Base-by-base conservation (phyloP, 2,888 invertebrate genomes). In the Agriopis leucophaearia region DNA sequence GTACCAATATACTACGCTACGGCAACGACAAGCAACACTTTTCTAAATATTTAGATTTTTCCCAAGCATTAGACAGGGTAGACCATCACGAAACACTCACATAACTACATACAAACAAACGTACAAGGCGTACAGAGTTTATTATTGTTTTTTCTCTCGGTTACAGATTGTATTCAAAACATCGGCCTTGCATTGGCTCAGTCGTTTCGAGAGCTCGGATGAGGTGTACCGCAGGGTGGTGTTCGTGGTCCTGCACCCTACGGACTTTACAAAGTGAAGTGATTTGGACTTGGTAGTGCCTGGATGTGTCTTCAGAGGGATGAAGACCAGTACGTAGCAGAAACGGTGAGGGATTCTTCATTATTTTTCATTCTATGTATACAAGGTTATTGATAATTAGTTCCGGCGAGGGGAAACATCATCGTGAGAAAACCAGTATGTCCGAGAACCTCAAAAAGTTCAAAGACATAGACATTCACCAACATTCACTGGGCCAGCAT, bases 161-260 rank as follows among this genome's bases (percentile, higher is more conserved):
- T 91, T 92, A 87, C 92, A 94, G 93, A 91, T 90, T 90, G 92
- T 92, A 91, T 92, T 90, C 89, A 92, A 92, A 93, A 93, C 93
- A 94, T 87, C 69, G 78, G 79, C 80, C 81, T 80, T 81, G 84
- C 78, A 78, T 74, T 77, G 83, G 82, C 80, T 85, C 91, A 91
- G 90, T 92, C 83, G 80, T 75, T 76, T 75, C 82, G 81, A 83
- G 87, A 82, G 81, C 76, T 80, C 81, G 80, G 78, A 71, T 77
- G 85, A 75, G 88, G 90, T 65, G 87, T 89, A 85, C 87, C 89
- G 86, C 90, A 89, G 77, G 91, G 92, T 75, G 68, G 77, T 58
- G 66, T 69, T 54, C 65, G 85, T 66, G 85, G 85, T 44, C 86
- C 81, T 69, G 65, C 68, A 68, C 69, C 80, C 80, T 73, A 73